Conservation (phyloP, 1,140 invertebrate species). For the Cotesia chilonis region DNA sequence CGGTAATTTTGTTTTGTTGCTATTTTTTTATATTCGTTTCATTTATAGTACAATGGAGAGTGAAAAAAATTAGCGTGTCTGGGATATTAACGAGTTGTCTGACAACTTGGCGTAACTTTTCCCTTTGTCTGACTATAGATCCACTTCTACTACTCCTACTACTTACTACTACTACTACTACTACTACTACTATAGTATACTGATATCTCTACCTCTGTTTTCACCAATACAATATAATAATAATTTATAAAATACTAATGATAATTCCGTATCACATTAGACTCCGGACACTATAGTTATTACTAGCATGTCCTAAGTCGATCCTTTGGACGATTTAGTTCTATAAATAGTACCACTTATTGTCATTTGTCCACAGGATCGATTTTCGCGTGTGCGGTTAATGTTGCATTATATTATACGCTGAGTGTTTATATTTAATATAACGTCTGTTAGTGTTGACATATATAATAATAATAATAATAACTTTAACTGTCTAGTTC, state of each 20-base stretch:
- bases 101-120: slow-evolving; percentile 18
- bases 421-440: no score
- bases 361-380: no score
- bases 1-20: no score
- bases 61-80: slow-evolving; percentile 3
- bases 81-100: background rate
- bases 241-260: no score
- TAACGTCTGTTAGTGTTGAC: background rate
- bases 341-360: no score
- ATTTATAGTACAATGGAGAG: background rate
- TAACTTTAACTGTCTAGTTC: no score
- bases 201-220: no score
- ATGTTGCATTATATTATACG: no score
- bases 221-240: no score
- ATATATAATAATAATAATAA: background rate
- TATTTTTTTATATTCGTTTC: background rate
- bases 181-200: no score
- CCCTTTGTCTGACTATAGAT: slow-evolving; percentile 15
- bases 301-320: background rate
- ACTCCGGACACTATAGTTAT: background rate
- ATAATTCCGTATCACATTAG: background rate
- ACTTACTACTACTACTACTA: background rate
- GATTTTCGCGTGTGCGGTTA: no score
- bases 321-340: no score
- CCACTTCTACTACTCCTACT: slow-evolving; percentile 1